phyloP scores from a whole-genome alignment of 2,113 vertebrate species.

The Amazona guildingii region DNA sequence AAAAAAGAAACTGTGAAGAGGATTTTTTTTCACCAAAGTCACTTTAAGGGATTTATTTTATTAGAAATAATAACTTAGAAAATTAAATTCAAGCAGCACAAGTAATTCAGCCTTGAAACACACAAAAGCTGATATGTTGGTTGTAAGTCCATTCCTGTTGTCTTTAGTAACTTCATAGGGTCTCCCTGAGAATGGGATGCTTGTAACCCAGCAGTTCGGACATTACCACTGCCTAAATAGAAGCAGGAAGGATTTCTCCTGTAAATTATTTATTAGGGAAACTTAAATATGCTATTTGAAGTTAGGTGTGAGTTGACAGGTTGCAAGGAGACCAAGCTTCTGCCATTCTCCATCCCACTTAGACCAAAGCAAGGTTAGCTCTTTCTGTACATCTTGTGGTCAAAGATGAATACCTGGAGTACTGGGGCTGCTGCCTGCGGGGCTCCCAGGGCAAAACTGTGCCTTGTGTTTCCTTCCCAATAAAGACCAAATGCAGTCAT shows the following conservation, averaged over 20 bases:
- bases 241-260: neutral
- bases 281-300: neutral
- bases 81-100: neutral
- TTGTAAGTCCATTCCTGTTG: neutral
- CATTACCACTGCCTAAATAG: neutral
- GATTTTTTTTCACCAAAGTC: neutral
- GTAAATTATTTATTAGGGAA: neutral
- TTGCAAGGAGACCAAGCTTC: neutral
- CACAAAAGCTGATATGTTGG: neutral
- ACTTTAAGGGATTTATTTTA: neutral
- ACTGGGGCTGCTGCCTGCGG: neutral
- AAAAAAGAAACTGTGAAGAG: neutral
- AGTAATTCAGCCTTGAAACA: neutral
- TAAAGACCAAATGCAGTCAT: fast-evolving
- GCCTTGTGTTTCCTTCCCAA: neutral
- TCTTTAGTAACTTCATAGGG: neutral
- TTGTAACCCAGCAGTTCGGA: neutral
- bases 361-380: neutral
- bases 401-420: neutral
- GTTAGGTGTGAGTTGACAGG: neutral
- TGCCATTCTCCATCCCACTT: neutral
- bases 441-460: neutral
- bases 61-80: neutral
- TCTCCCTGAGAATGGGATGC: neutral
- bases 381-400: neutral